Conservation (phyloP, 2,888 invertebrate species). For the Tuberolachnus salignus region DNA sequence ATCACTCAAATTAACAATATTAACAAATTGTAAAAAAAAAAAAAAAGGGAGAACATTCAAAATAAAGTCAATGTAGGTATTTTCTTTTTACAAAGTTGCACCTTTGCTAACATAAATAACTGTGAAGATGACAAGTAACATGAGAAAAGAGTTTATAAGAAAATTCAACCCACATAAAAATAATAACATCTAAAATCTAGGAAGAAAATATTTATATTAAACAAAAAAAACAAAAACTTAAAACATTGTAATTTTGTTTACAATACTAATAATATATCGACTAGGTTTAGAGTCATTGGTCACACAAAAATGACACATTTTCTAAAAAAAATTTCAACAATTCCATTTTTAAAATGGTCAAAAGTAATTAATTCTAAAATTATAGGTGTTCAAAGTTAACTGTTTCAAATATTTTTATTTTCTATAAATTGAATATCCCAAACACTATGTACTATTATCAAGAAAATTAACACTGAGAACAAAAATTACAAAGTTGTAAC, state of each 20-base stretch:
- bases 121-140: slow-evolving; percentile 41
- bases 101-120: slow-evolving; percentile 43
- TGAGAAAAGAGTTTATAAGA: slow-evolving; percentile 35
- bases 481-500: slow-evolving; percentile 23
- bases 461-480: slow-evolving; percentile 36
- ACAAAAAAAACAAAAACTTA: slow-evolving; percentile 51
- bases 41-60: slow-evolving; percentile 21
- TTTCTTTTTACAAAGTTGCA: slow-evolving; percentile 34
- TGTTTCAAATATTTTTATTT: slow-evolving; percentile 25
- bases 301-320: slow-evolving; percentile 45
- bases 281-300: slow-evolving; percentile 55
- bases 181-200: slow-evolving; percentile 28
- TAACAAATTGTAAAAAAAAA: slow-evolving; percentile 42
- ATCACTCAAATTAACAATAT: slow-evolving; percentile 53
- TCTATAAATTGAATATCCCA: slow-evolving; percentile 44
- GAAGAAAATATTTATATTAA: slow-evolving; percentile 31
- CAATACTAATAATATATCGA: slow-evolving; percentile 54
- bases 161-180: slow-evolving; percentile 52
- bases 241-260: slow-evolving; percentile 50
- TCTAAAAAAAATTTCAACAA: neutral
- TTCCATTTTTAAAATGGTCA: slow-evolving; percentile 28
- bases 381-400: slow-evolving; percentile 1
- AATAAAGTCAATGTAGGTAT: slow-evolving; percentile 1
- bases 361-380: slow-evolving; percentile 30
- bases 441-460: slow-evolving; percentile 28